A percentile compares a stretch with the other conserved stretches of the same genome.
phyloP scores from a whole-genome alignment of 2,113 vertebrate genomes.

The Bombycilla garrulus region DNA sequence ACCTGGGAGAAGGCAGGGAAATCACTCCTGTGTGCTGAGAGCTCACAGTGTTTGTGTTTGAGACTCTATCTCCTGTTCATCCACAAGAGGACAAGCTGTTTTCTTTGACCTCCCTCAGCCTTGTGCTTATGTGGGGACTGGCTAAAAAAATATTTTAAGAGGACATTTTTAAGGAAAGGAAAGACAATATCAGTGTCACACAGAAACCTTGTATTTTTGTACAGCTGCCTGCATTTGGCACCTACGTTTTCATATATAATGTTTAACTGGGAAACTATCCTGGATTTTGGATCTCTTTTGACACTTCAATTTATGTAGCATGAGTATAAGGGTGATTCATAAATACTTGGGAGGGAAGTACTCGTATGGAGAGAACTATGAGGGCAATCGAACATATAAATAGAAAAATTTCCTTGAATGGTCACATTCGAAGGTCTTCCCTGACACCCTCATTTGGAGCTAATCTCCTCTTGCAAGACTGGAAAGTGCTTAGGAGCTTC shows the following conservation, averaged over 20 bases:
- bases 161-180: background rate
- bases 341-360: background rate
- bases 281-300: background rate
- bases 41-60: background rate
- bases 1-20: background rate
- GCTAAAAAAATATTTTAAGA: background rate
- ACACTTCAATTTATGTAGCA: background rate
- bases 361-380: background rate
- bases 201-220: background rate
- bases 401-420: background rate
- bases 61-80: background rate
- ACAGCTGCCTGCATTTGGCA: background rate
- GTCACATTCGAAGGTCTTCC: background rate
- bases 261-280: background rate
- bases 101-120: background rate
- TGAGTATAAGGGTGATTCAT: rapidly evolving
- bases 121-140: background rate
- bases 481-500: background rate
- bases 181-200: background rate
- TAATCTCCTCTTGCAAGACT: background rate
- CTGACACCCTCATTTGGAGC: background rate
- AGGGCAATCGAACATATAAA: background rate
- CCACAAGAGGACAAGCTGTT: background rate
- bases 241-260: background rate
- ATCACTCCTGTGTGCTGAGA: background rate